Percentiles rank a stretch among this genome's conserved stretches.
Conservation (phyloP, 2,888 invertebrate genomes). For the Cryptocephalus primarius region DNA sequence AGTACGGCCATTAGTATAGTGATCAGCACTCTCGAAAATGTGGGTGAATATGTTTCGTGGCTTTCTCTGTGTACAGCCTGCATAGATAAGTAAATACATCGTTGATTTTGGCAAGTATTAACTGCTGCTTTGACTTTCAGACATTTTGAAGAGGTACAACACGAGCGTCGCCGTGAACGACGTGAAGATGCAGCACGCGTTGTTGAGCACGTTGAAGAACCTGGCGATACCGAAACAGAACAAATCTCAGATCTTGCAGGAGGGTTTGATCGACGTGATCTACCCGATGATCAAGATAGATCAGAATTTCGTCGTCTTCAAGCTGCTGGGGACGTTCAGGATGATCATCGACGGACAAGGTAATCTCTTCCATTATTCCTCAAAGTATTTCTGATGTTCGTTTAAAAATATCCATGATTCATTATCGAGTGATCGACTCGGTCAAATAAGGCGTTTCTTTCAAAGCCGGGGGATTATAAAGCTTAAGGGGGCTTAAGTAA, state of each 20-base stretch:
- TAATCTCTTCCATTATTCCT: conserved; percentile 28
- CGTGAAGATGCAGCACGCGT: conserved; percentile 57
- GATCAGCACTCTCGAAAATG: too few species aligned
- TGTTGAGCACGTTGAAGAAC: conserved; percentile 68
- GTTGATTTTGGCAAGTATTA: not conserved
- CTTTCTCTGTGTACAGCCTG: too few species aligned
- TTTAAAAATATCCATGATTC: too few species aligned
- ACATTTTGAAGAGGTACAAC: conserved; percentile 44
- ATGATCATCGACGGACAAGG: conserved; percentile 82
- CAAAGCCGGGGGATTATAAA: too few species aligned
- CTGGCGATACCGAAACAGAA: conserved; percentile 63
- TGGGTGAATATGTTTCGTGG: too few species aligned
- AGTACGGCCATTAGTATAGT: too few species aligned
- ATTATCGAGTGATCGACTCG: too few species aligned
- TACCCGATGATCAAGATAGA: conserved; percentile 56
- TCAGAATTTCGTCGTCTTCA: conserved; percentile 75
- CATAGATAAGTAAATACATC: too few species aligned
- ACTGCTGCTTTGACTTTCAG: conserved; percentile 16
- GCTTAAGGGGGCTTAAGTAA: too few species aligned
- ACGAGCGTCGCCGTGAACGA: conserved; percentile 43
- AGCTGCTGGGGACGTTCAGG: conserved; percentile 71
- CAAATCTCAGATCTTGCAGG: conserved; percentile 60
- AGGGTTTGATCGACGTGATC: conserved; percentile 62
- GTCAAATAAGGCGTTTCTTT: too few species aligned
- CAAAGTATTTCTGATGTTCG: too few species aligned